Conservation (phyloP, 1,140 invertebrate genomes). For the Uloborus diversus region DNA sequence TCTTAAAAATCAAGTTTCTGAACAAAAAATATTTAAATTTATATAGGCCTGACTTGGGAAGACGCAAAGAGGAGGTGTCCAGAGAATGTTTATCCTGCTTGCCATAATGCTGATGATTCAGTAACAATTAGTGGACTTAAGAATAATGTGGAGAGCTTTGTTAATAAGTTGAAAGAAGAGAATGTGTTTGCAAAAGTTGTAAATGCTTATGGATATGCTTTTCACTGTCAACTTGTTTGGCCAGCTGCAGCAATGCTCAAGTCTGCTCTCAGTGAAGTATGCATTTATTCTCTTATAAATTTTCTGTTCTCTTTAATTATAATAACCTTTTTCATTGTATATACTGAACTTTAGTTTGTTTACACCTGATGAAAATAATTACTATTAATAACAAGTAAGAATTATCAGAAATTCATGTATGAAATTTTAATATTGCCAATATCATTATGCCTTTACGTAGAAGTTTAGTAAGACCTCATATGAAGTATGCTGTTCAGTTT, state of each 20-base stretch:
- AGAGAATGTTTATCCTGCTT: conserved; percentile 81
- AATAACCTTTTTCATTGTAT: background rate
- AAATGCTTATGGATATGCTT: conserved; percentile 87
- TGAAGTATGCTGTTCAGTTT: no score
- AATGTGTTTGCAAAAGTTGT: conserved; percentile 89
- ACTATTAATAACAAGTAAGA: background rate
- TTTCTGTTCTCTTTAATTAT: background rate
- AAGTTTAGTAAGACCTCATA: no score
- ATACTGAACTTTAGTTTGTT: no score
- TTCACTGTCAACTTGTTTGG: conserved; percentile 93
- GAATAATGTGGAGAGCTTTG: conserved; percentile 75
- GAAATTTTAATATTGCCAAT: no score
- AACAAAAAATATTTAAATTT: no score
- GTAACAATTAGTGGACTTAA: conserved; percentile 92
- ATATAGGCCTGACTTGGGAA: conserved; percentile 84
- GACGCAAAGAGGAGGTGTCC: conserved; percentile 80
- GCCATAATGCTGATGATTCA: conserved; percentile 91
- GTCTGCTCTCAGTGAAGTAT: conserved; percentile 25
- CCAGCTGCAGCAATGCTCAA: conserved; percentile 74
- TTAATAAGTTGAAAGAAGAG: conserved; percentile 76
- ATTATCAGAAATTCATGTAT: background rate
- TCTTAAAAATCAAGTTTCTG: no score
- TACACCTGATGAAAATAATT: no score
- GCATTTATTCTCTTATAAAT: background rate
- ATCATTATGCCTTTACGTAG: no score